Evolutionary conservation across 1,140 invertebrate genomes (phyloP), one percentile per base, ranked within the genome.

Genomic region (Drosophila paulistorum): DNA sequence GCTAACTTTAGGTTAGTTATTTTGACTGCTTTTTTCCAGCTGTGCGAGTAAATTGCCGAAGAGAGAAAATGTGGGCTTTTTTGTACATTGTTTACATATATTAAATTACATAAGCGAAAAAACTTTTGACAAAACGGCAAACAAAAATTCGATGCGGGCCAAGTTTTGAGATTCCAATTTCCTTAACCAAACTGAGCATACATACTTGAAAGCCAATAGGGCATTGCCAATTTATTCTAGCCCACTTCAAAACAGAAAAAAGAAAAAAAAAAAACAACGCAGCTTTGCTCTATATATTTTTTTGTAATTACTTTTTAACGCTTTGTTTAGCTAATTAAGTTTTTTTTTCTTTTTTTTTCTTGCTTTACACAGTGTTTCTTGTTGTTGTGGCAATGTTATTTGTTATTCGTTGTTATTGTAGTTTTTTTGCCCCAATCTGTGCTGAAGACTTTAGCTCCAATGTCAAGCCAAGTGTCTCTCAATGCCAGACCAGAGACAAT

Each of bases 381-480:
- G 37, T 11, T 39, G 37, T 39, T 39, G 35, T 37, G 7, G 35
- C 30, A 30, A 30, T 30, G 30, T 30, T 37, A 37, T 37, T 39
- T 39, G 37, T 39, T 51, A 2, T 23, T 51, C 20, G 17, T 48
- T 26, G 10, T 13, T 57, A 9, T 69, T 67, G 73, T 30, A 74
- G 74, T 75, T 74, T 65, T 75, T 65, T 67, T 45, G 64, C 71
- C 42, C 45, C 14, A 7, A 48, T 48, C 45, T 17, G 30, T 35
- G 14, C 57, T 37, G 30, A 59, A 59, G 57, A 37, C 57, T 59
- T 17, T 7, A 14, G 68, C 60, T 86, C 86, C 82, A 85, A 85
- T 86, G 82, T 85, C 82, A 85, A 74, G 74, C 75, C 57, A 79
- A 75, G 82, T 86, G 77, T 78, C 81, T 85, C 78, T 74, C 81